phyloP scores from a whole-genome alignment of 2,888 invertebrate species.

The Coelogynopora nodosa region DNA sequence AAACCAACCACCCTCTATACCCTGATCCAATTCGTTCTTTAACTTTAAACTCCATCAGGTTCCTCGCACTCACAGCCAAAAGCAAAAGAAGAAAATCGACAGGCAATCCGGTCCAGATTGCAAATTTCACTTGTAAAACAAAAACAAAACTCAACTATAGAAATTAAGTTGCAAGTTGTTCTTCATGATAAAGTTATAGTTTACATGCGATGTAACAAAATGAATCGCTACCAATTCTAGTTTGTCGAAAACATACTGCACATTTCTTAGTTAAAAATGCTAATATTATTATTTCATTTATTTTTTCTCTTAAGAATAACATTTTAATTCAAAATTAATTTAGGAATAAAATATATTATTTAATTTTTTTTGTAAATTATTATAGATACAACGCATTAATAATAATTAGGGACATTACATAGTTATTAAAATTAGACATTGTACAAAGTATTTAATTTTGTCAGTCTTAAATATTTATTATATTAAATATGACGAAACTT shows the following conservation, averaged over 20 bases:
- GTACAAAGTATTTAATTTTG: no score
- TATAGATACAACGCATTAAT: no score
- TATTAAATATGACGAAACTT: no score
- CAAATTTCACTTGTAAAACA: not conserved
- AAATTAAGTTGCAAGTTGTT: constrained; percentile 12
- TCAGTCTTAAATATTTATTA: no score
- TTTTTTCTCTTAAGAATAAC: not conserved
- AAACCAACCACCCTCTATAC: not conserved
- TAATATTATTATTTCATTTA: not conserved
- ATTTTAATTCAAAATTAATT: not conserved
- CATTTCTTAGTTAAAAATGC: no score
- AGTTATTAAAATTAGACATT: no score
- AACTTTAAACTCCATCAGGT: not conserved
- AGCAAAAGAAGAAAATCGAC: not conserved
- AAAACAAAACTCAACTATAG: not conserved
- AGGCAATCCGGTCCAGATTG: not conserved
- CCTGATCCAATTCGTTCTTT: not conserved
- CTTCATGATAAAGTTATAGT: not conserved
- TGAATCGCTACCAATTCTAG: no score
- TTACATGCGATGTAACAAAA: constrained; percentile 15
- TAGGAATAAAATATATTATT: not conserved
- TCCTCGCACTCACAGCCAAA: not conserved
- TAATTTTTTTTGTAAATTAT: not conserved
- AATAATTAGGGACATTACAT: no score
- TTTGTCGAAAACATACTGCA: no score